Evolutionary conservation across 2,888 invertebrate genomes (phyloP), one percentile per base, ranked within the genome.

Genomic region (Micoletzkya japonica): DNA sequence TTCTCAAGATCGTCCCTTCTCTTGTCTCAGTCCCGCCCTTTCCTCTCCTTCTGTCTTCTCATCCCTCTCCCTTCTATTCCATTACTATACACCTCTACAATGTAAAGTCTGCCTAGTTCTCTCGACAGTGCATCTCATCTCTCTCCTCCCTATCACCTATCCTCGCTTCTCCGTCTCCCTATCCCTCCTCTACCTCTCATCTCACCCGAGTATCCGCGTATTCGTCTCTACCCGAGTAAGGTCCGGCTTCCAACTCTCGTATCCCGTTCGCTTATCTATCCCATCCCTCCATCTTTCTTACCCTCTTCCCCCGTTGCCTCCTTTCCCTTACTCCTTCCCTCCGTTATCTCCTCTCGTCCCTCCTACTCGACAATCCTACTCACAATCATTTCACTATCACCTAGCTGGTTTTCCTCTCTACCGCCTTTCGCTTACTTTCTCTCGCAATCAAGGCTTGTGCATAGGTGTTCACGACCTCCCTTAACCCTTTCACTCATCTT

Each of bases 331-430:
- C 36, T 58, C 58, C 14, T 30, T 24, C 24, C 37, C 36, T 58
- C 58, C 58, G 58, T 34, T 34, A 58, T 58, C 24, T 26, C 24
- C 36, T 58, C 58, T 58, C 58, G 58, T 58, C 37, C 37, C n/a
- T 32, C 20, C 26, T 26, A 14, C 37, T 36, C 39, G 17, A 6
- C 49, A 32, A 6, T 50, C 49, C 30, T 36, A 44, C 61, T 49
- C 61, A 61, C 32, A 32, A 61, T 61, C 50, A 61, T 61, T 61
- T 49, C 36, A 30, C 34, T 61, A 44, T 61, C 61, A 50, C 50
- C 61, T 61, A 61, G 49, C 28, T 44, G 37, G 61, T 50, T 49
- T 30, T 44, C 49, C 49, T 44, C 17, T n/a, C n/a, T 58, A 6
- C 7, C 26, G 24, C 34, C 58, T 37, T 57, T 58, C 37, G 2